Evolutionary conservation across 1,140 invertebrate genomes (phyloP).

Genomic region (Scylla paramamosain): DNA sequence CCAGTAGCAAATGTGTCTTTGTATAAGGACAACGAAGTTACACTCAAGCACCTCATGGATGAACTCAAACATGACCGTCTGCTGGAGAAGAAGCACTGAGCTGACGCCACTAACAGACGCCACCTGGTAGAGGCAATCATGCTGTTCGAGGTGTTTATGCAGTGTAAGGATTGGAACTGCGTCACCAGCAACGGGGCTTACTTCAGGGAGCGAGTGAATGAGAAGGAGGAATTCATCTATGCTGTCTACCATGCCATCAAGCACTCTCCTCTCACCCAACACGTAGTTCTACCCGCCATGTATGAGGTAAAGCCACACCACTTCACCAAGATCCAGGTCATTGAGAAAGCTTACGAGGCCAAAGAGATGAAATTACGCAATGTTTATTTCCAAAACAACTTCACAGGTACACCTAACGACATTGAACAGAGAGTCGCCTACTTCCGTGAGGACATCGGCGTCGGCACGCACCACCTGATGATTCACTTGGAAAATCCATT

Average conservation of each 20-base stretch:
- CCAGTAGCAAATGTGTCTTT: not conserved
- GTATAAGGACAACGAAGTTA: not conserved
- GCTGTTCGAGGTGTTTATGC: not conserved
- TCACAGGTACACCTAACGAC: conserved; percentile 35
- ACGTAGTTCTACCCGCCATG: conserved; percentile 25
- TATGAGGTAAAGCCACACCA: conserved; percentile 30
- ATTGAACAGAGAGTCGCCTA: conserved; percentile 49
- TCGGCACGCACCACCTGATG: conserved; percentile 49
- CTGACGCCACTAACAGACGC: not conserved
- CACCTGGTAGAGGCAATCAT: not conserved
- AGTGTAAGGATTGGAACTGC: not conserved
- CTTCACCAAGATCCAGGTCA: conserved; percentile 24
- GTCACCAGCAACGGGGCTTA: not conserved
- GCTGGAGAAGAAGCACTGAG: not conserved
- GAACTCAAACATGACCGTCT: not conserved
- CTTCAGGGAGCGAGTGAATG: not conserved
- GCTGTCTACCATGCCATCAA: conserved; percentile 16
- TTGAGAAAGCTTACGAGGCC: conserved; percentile 43
- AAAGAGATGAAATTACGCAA: not conserved
- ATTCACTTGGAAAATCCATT: conserved; percentile 53
- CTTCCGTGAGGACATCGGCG: conserved; percentile 44
- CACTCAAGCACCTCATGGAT: not conserved
- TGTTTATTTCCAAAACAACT: not conserved
- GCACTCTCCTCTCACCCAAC: conserved; percentile 41
- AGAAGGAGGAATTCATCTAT: not conserved